Conservation (phyloP, 2,113 vertebrate genomes). For the Heloderma charlesbogerti region DNA sequence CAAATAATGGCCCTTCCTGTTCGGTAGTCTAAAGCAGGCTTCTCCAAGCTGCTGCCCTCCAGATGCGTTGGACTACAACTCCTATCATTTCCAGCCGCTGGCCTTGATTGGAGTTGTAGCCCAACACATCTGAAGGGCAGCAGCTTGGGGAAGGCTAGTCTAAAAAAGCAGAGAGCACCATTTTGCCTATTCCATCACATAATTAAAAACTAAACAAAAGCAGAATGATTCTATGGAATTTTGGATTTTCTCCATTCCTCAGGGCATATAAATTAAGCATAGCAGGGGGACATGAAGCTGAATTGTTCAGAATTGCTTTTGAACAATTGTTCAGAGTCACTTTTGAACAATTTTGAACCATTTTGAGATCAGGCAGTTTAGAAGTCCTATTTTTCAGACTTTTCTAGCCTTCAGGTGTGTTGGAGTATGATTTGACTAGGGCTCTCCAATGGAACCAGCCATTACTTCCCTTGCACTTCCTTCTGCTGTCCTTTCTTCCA, state of each 20-base stretch:
- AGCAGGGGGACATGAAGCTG: slow-evolving; percentile 39
- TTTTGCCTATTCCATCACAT: slow-evolving; percentile 44
- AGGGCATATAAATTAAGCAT: slow-evolving; percentile 6
- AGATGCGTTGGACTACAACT: background rate
- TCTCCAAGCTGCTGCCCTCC: background rate
- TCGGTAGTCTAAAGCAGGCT: background rate
- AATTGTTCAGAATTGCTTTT: slow-evolving; percentile 48
- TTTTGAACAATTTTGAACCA: too few relatives aligned
- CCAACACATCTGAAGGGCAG: background rate
- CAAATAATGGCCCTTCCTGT: slow-evolving; percentile 14
- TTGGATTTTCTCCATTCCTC: background rate
- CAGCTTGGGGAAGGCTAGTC: background rate
- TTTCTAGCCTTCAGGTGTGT: background rate
- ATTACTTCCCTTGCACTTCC: slow-evolving; percentile 18
- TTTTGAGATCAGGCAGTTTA: background rate
- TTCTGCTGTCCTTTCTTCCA: slow-evolving; percentile 18
- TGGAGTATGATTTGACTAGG: slow-evolving; percentile 3
- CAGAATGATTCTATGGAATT: background rate
- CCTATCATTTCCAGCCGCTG: too few relatives aligned
- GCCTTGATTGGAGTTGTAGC: background rate
- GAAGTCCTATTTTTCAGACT: background rate
- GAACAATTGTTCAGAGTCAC: too few relatives aligned
- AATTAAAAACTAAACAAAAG: slow-evolving; percentile 26
- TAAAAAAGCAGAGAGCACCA: slow-evolving; percentile 23
- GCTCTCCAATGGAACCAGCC: slow-evolving; percentile 34